Base-by-base conservation (phyloP, 2,888 invertebrate species). In the Hemistola chrysoprasaria region DNA sequence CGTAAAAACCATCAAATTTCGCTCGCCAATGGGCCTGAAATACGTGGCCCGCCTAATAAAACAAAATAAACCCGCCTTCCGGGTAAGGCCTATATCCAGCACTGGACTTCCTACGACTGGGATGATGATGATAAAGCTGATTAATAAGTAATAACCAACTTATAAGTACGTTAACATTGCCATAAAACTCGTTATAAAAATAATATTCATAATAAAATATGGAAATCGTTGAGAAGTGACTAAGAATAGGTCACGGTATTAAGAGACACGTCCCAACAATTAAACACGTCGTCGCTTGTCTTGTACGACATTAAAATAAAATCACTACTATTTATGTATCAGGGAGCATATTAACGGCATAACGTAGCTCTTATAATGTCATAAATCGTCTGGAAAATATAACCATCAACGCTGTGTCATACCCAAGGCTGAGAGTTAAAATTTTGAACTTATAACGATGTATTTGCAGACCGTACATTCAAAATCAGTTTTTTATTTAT, bases 321-420 rank as follows among this genome's bases (percentile, higher is more conserved):
- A 87, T 85, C 72, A 83, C 77, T 77, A 78, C 78, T 87, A 86
- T 88, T 86, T 88, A 87, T 86, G 86, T 63, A 81, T 78, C 76
- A 79, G 78, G 74, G 71, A 80, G 79, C 59, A 75, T 80, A 85
- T 83, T 81, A 86, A 85, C 77, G 74, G 78, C 77, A 76, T 73
- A 72, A 71, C 62, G 74, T 66, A 55, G 66, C 82, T 86, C 86
- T 86, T 86, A 83, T 86, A 85, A 81, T 78, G 81, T 71, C 78
- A 87, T 88, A 88, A 88, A 88, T 88, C 80, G 88, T 85, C 81
- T 87, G 82, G 84, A 84, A 85, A 84, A 86, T 88, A 88, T 88
- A 88, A 83, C 84, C 65, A 71, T 88, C 87, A 84, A 62, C 87
- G 69, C 75, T 71, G 65, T 80, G 86, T 88, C 88, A 88, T 88